These are phyloP conservation scores for Tineola bisselliella DNA, from an alignment of 2,888 invertebrate species.

Conservation along the genomic window DNA sequence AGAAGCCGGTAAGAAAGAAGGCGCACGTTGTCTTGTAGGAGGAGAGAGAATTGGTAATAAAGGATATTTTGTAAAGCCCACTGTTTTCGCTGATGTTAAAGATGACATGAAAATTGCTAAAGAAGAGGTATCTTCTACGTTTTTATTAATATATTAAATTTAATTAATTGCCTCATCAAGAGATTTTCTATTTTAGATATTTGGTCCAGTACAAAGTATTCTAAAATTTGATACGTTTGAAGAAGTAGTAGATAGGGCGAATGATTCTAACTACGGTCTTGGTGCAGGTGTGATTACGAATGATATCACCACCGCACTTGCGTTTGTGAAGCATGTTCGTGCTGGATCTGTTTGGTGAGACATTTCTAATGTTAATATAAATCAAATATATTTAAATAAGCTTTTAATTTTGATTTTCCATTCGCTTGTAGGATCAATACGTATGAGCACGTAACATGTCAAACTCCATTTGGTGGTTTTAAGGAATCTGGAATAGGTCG, in stretches of 20 bases:
- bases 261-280: constrained; percentile 84
- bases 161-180: neutral
- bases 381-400: too few relatives aligned
- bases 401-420: too few relatives aligned
- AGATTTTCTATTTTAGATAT: constrained; percentile 70
- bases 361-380: too few relatives aligned
- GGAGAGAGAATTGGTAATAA: constrained; percentile 74
- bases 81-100: constrained; percentile 80
- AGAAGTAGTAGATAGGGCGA: constrained; percentile 87
- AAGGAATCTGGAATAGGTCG: constrained; percentile 81
- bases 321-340: constrained; percentile 77
- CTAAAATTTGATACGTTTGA: constrained; percentile 83
- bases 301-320: constrained; percentile 80
- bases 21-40: constrained; percentile 81
- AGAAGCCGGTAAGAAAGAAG: constrained; percentile 79
- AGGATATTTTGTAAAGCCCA: constrained; percentile 82
- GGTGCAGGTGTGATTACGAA: constrained; percentile 90
- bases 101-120: constrained; percentile 80
- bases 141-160: neutral
- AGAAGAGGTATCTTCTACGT: constrained; percentile 70
- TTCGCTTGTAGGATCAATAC: constrained; percentile 65
- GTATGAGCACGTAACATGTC: constrained; percentile 68
- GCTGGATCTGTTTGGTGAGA: constrained; percentile 83
- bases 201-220: constrained; percentile 91
- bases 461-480: constrained; percentile 81